Percentiles rank a stretch among this genome's conserved stretches.
These are phyloP conservation scores for Rotaria sp. DNA, from an alignment of 2,888 invertebrate species.

Conservation along the genomic window DNA sequence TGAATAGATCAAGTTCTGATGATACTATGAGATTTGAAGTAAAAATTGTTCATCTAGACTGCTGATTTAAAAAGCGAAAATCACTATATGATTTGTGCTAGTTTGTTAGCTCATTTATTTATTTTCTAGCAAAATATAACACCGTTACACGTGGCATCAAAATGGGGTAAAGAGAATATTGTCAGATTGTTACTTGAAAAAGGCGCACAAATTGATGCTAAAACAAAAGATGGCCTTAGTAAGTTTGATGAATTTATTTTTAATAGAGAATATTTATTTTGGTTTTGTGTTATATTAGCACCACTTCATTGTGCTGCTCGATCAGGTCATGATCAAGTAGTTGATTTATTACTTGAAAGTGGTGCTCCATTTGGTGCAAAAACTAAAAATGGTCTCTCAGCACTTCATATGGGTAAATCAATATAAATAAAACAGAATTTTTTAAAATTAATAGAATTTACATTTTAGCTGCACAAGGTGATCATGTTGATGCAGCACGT, in stretches of 20 bases:
- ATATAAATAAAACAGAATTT: no score
- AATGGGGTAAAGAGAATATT: slow-evolving; percentile 98
- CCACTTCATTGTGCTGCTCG: slow-evolving; percentile 95
- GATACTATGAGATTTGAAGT: no score
- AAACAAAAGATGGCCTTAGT: slow-evolving; percentile 84
- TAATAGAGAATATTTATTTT: background rate
- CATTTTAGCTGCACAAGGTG: slow-evolving; percentile 79
- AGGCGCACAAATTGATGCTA: slow-evolving; percentile 88
- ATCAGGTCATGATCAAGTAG: slow-evolving; percentile 51
- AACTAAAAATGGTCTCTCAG: slow-evolving; percentile 83
- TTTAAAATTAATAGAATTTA: background rate
- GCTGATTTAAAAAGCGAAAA: no score
- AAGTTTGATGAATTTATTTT: background rate
- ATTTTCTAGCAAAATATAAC: slow-evolving; percentile 76
- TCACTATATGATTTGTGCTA: no score
- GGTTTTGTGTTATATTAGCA: slow-evolving; percentile 51
- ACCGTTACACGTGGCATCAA: slow-evolving; percentile 92
- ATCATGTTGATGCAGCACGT: slow-evolving; percentile 92
- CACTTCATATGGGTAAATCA: slow-evolving; percentile 73
- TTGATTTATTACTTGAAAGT: slow-evolving; percentile 78
- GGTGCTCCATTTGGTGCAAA: slow-evolving; percentile 93
- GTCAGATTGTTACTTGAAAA: slow-evolving; percentile 82
- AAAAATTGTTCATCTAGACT: no score
- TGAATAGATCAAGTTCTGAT: no score
- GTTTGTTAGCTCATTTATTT: no score